Evolutionary conservation across 2,113 vertebrate genomes (phyloP).

Genomic region (Clarias magur): DNA sequence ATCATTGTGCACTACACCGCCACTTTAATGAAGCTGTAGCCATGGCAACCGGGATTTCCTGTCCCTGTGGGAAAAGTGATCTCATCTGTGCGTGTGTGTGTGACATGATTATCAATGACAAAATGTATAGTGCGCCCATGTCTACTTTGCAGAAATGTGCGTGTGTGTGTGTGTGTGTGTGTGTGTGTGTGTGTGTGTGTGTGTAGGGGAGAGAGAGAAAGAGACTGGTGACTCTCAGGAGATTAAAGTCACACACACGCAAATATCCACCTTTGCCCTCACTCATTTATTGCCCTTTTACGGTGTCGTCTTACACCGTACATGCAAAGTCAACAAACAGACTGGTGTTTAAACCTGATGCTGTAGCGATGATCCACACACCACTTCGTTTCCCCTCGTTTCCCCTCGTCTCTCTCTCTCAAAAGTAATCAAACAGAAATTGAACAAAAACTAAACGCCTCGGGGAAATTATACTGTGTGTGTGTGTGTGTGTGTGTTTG

Average conservation of each 20-base stretch:
- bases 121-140: not conserved
- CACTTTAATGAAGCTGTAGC: constrained; percentile 30
- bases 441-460: not conserved
- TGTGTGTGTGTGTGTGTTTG: not conserved
- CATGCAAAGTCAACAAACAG: not conserved
- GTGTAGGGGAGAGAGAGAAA: not conserved
- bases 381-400: not conserved
- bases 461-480: not conserved
- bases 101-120: not conserved
- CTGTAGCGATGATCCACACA: not conserved
- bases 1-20: not conserved
- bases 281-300: not conserved
- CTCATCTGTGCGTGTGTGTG: constrained; percentile 2
- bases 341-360: not conserved
- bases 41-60: constrained; percentile 42
- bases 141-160: too few species aligned
- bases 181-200: not conserved
- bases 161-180: not conserved
- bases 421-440: not conserved
- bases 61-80: constrained; percentile 45
- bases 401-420: too few species aligned
- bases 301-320: too few species aligned
- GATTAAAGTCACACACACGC: constrained; percentile 1
- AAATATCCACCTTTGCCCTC: not conserved
- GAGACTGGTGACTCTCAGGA: not conserved